Conservation (phyloP, 2,797 vertebrate genomes). For the Fringilla coelebs region DNA sequence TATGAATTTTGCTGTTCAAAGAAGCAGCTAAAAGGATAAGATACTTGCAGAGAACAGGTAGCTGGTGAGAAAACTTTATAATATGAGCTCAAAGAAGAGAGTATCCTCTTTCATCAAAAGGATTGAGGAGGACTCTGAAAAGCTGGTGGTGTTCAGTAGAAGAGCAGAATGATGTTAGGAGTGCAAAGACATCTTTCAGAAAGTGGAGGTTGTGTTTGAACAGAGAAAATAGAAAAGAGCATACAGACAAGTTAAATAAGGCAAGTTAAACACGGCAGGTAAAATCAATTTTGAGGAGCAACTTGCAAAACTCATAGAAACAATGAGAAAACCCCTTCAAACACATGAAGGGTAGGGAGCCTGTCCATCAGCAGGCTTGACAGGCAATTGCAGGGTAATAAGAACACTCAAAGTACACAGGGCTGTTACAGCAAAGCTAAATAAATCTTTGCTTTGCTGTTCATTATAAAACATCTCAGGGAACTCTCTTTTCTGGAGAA, state of each 20-base stretch:
- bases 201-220: slow-evolving; percentile 20
- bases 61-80: not conserved
- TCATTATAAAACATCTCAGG: not conserved
- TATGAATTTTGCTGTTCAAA: not conserved
- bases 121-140: not conserved
- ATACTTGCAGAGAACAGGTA: not conserved
- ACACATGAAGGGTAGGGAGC: not conserved
- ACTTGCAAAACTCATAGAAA: not conserved
- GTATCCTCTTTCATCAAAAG: not conserved
- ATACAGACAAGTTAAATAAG: slow-evolving; percentile 1
- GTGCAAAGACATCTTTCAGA: not conserved
- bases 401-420: not conserved
- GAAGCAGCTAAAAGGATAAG: not conserved
- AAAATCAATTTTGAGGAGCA: slow-evolving; percentile 14
- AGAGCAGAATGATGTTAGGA: not conserved
- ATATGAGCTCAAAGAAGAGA: accelerated
- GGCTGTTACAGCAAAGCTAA: not conserved
- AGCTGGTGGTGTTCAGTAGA: not conserved
- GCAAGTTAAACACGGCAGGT: slow-evolving; percentile 23
- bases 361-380: not conserved
- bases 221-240: not conserved
- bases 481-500: not conserved
- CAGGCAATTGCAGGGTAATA: not conserved
- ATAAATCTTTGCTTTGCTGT: slow-evolving; percentile 46
- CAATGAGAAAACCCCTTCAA: not conserved